Percentiles rank a stretch among this genome's conserved stretches.
Evolutionary conservation across 2,113 vertebrate species (phyloP).

Genomic region (Castor canadensis): DNA sequence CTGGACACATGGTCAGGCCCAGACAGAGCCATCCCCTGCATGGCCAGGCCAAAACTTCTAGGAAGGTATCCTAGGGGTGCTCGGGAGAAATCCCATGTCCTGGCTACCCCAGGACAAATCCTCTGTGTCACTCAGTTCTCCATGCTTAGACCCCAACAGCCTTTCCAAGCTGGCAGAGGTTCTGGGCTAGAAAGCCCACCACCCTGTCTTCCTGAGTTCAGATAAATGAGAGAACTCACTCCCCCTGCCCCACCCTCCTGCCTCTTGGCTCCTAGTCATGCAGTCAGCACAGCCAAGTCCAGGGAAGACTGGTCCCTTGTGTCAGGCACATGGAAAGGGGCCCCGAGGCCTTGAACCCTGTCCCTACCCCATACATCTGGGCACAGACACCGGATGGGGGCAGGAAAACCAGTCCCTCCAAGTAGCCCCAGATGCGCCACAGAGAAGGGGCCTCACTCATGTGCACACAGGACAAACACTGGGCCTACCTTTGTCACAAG

Average conservation of each 20-base stretch:
- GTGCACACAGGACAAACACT: background rate
- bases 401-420: background rate
- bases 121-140: background rate
- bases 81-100: background rate
- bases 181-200: background rate
- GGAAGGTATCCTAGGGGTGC: background rate
- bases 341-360: background rate
- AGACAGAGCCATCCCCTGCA: background rate
- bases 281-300: background rate
- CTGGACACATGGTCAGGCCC: background rate
- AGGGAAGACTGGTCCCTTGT: accelerated
- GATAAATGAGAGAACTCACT: background rate
- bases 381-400: background rate
- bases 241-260: background rate
- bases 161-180: background rate
- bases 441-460: background rate
- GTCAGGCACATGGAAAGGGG: background rate
- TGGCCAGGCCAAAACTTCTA: background rate
- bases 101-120: background rate
- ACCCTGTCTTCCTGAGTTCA: background rate
- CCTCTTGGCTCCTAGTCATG: background rate
- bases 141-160: background rate
- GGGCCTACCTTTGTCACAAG: conserved; percentile 94
- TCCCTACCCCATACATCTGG: background rate
- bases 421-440: background rate